Percentiles rank a stretch among this genome's conserved stretches.
phyloP scores from a whole-genome alignment of 2,797 vertebrate species.

The Decapterus maruadsi region DNA sequence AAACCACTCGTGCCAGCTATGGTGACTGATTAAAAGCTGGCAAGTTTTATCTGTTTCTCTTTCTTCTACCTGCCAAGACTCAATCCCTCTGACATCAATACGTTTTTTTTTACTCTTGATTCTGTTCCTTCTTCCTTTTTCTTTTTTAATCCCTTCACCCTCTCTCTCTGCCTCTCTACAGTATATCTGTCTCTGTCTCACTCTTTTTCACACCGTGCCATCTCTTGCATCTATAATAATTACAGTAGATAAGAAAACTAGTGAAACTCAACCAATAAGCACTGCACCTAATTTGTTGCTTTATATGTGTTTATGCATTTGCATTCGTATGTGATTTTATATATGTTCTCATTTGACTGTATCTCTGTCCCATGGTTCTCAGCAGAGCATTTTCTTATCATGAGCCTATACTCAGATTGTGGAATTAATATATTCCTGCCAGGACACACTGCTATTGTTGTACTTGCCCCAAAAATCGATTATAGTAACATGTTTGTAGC shows the following conservation, averaged over 20 bases:
- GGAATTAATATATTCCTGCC: conserved; percentile 1
- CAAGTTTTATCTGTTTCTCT: conserved; percentile 48
- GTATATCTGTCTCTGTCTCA: conserved; percentile 15
- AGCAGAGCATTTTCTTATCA: conserved; percentile 9
- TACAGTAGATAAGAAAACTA: conserved; percentile 50
- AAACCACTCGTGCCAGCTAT: conserved; percentile 17
- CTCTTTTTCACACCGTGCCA: conserved; percentile 2
- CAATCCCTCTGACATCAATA: conserved; percentile 39
- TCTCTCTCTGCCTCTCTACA: not conserved
- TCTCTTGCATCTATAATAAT: conserved; percentile 45
- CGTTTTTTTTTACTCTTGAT: not conserved
- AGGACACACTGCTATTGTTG: conserved; percentile 8
- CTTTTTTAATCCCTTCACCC: not conserved
- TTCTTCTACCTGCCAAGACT: conserved; percentile 29
- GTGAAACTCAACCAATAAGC: conserved; percentile 35
- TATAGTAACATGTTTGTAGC: not conserved
- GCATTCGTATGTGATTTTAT: conserved; percentile 2
- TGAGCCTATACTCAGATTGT: not conserved
- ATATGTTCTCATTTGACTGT: not conserved
- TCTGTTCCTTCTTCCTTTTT: conserved; percentile 1
- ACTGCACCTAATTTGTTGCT: conserved; percentile 24
- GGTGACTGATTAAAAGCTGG: conserved; percentile 52
- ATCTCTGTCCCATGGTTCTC: conserved; percentile 17
- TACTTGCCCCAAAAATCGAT: conserved; percentile 9
- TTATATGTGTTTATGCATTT: not conserved